Conservation (phyloP, 2,797 vertebrate genomes). For the Crocodylus rhombifer region DNA sequence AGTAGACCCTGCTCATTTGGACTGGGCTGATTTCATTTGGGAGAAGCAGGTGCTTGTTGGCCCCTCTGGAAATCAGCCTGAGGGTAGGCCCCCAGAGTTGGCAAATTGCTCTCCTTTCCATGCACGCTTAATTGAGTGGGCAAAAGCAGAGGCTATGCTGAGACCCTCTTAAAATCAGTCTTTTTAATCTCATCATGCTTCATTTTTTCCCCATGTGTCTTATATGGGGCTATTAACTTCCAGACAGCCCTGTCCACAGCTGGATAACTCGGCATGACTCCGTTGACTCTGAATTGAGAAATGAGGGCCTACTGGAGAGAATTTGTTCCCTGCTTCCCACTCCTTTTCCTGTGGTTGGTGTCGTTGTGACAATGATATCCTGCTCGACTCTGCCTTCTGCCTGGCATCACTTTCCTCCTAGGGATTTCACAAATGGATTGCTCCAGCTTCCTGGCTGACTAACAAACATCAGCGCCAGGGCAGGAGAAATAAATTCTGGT, state of each 20-base stretch:
- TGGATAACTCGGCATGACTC: accelerated
- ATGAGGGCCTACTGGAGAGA: not conserved
- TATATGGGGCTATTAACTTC: accelerated
- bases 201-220: accelerated
- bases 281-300: not conserved
- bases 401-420: not conserved
- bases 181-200: not conserved
- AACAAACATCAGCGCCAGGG: not conserved
- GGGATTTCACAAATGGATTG: not conserved
- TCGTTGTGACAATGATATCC: not conserved
- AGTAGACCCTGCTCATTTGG: accelerated
- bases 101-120: accelerated
- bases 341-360: not conserved
- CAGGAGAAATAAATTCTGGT: not conserved
- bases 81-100: not conserved
- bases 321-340: not conserved
- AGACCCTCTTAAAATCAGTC: not conserved
- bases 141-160: not conserved
- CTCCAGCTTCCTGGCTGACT: not conserved
- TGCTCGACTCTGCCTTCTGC: not conserved
- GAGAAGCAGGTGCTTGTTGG: not conserved
- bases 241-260: not conserved
- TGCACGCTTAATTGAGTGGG: not conserved
- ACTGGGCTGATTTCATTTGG: not conserved
- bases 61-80: not conserved